Conservation (phyloP, 2,888 invertebrate species). For the Lepidochrysops patricia region DNA sequence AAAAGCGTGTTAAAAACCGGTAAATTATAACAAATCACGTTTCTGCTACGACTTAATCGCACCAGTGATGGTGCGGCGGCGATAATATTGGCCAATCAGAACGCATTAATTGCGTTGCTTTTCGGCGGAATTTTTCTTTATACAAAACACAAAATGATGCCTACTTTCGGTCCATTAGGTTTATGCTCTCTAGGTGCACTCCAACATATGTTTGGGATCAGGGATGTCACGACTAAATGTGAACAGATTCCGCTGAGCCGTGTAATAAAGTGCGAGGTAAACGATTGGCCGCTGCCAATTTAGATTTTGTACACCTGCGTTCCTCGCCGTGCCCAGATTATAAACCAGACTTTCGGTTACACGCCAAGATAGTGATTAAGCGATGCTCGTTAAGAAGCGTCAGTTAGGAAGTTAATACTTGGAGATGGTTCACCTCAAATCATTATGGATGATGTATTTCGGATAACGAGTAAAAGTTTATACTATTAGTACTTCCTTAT, state of each 20-base stretch:
- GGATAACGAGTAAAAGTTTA: not conserved
- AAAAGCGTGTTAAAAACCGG: no score
- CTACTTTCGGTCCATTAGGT: no score
- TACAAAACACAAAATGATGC: no score
- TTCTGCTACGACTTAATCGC: no score
- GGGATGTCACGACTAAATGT: not conserved
- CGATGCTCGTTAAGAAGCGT: constrained; percentile 44
- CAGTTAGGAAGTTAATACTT: constrained; percentile 22
- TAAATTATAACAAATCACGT: no score
- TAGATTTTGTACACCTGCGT: constrained; percentile 23
- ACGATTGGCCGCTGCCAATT: constrained; percentile 14
- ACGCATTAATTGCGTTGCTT: no score
- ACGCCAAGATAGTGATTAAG: constrained; percentile 49
- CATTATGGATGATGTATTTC: not conserved
- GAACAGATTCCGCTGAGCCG: constrained; percentile 10
- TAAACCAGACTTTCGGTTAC: constrained; percentile 38
- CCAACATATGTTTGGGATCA: not conserved
- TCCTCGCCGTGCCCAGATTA: constrained; percentile 23
- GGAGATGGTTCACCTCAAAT: constrained; percentile 11
- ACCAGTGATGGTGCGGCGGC: no score
- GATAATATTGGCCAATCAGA: no score
- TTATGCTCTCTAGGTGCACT: no score
- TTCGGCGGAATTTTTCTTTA: no score
- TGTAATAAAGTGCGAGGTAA: constrained; percentile 14
- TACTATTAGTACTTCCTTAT: no score